phyloP scores from a whole-genome alignment of 1,140 invertebrate species.

The Halesus radiatus region DNA sequence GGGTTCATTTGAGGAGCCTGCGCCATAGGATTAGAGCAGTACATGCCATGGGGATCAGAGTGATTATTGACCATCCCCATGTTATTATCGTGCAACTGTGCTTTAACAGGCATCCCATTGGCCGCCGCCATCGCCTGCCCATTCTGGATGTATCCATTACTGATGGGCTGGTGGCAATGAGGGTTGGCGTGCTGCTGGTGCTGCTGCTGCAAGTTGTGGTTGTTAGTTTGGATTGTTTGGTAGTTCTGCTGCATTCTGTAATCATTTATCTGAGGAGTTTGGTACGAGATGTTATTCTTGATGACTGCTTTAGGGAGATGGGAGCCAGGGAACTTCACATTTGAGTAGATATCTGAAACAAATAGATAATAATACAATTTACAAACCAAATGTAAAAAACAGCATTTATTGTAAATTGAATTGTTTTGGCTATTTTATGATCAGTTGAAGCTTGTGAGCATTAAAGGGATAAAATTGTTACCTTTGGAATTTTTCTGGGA shows the following conservation, averaged over 20 bases:
- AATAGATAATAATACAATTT: neutral
- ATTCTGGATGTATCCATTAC: slow-evolving; percentile 37
- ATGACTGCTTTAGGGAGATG: neutral
- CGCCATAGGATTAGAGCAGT: slow-evolving; percentile 43
- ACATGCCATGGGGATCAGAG: slow-evolving; percentile 33
- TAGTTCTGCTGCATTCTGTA: slow-evolving; percentile 15
- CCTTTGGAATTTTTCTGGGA: slow-evolving; percentile 43
- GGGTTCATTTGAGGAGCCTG: slow-evolving; percentile 2
- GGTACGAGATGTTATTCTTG: slow-evolving; percentile 12
- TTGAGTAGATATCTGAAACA: slow-evolving; percentile 55
- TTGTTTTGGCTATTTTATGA: no score
- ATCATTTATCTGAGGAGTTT: neutral
- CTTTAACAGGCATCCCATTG: slow-evolving; percentile 18
- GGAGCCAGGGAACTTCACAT: slow-evolving; percentile 47
- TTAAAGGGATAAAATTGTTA: neutral
- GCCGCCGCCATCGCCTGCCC: slow-evolving; percentile 29
- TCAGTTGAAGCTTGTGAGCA: no score
- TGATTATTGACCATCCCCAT: neutral
- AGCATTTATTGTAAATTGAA: no score
- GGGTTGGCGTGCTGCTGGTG: slow-evolving; percentile 9
- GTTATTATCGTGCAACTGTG: slow-evolving; percentile 13
- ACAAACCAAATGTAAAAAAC: no score
- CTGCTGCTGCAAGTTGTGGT: neutral
- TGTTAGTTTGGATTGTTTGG: no score
- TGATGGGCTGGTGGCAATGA: slow-evolving; percentile 41